These are phyloP conservation scores for Ecdyonurus torrentis DNA, from an alignment of 2,888 invertebrate species.

Conservation along the genomic window DNA sequence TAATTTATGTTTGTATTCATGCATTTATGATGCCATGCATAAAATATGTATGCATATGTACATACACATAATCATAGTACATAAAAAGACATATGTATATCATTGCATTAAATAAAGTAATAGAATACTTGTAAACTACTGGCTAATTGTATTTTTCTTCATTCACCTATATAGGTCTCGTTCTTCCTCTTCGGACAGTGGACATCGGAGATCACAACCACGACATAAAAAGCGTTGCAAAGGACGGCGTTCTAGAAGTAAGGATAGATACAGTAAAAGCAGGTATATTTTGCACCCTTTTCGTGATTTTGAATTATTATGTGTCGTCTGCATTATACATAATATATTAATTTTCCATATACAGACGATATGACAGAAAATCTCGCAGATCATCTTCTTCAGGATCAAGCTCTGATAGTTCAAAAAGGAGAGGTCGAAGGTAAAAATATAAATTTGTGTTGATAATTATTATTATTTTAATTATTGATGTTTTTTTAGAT, in stretches of 20 bases:
- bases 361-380: neutral
- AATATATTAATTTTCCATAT: too few species aligned
- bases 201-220: neutral
- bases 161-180: too few species aligned
- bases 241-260: neutral
- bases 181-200: neutral
- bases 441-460: too few species aligned
- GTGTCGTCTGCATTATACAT: neutral
- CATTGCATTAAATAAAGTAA: too few species aligned
- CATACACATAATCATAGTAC: too few species aligned
- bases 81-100: too few species aligned
- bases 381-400: neutral
- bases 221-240: constrained; percentile 1
- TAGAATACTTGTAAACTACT: too few species aligned
- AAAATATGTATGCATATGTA: neutral
- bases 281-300: neutral
- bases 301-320: neutral
- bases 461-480: too few species aligned
- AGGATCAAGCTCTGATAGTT: neutral
- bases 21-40: neutral
- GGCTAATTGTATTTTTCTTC: too few species aligned
- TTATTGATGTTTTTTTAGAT: too few species aligned
- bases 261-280: neutral
- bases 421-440: neutral
- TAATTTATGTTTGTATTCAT: neutral